Base-by-base conservation (phyloP, 2,113 vertebrate genomes). In the Mesitornis unicolor region DNA sequence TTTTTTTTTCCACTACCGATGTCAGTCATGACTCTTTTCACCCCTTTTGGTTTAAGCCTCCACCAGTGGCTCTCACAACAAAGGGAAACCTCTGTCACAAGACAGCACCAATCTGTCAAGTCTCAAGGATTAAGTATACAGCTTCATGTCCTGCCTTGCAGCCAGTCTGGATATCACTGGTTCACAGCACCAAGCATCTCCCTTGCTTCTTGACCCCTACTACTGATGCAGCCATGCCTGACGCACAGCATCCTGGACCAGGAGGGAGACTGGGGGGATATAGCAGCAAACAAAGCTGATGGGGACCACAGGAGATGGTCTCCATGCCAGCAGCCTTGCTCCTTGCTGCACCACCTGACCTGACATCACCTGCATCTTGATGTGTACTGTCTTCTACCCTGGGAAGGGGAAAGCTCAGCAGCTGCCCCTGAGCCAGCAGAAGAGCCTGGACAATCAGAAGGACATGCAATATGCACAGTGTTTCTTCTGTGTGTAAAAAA, bases 1-100 rank as follows among this genome's bases (percentile, higher is more conserved):
- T 22, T 1, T 9, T 78, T 50, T 76, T 94, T 91, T 16, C 59
- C 47, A n/a, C 65, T 83, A 11, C 31, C 0, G 0, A 28, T 51
- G 65, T 61, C 57, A 84, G 38, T 75, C 57, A 16, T 3, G 13
- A 87, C 36, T 2, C n/a, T 84, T 93, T 59, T 78, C 22, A 70
- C 29, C 15, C 25, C 19, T 60, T 83, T 56, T 59, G 42, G 16
- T 61, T 47, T 54, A 88, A 87, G 43, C 21, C 2, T 7, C 78
- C 65, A 53, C 16, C 24, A 48, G 31, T 17, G 61, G 43, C 26
- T 91, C 45, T 81, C 59, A 74, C 64, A 81, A 24, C 10, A 43
- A 87, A 61, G 25, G n/a, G 54, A 81, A 91, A 70, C 59, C 47
- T 70, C 42, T 45, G 31, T 42, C 42, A 36, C 16, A 61, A 80